A percentile compares a stretch with the other conserved stretches of the same genome.
These are phyloP conservation scores for Ceratosolen fusciceps DNA, from an alignment of 1,140 invertebrate genomes.

Conservation along the genomic window DNA sequence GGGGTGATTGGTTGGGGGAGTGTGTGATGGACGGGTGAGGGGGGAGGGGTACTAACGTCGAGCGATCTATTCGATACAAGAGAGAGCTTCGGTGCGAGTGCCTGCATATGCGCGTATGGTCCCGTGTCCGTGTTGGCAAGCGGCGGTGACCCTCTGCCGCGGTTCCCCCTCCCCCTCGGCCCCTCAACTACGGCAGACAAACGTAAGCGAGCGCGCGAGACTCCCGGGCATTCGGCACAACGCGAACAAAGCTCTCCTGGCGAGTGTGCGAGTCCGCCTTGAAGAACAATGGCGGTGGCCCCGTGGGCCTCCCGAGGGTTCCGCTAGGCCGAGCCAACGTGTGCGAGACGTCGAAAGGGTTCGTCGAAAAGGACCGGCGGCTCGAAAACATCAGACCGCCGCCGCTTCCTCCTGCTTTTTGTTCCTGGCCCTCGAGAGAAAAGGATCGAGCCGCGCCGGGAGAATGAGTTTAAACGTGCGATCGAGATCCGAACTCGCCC, in stretches of 20 bases:
- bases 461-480: constrained; percentile 27
- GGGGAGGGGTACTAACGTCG: not conserved
- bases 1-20: too few species aligned
- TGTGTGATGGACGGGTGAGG: too few species aligned
- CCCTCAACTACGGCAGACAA: too few species aligned
- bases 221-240: constrained; percentile 54
- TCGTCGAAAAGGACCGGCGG: constrained; percentile 36
- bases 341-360: constrained; percentile 17
- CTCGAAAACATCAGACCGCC: constrained; percentile 60
- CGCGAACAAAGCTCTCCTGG: constrained; percentile 52
- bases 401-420: constrained; percentile 49
- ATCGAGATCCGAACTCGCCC: not conserved
- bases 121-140: not conserved
- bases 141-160: not conserved
- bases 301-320: constrained; percentile 28
- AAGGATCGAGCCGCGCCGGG: not conserved
- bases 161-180: too few species aligned
- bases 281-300: constrained; percentile 58
- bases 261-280: constrained; percentile 51
- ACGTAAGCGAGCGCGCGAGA: not conserved
- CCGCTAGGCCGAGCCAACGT: not conserved
- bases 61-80: constrained; percentile 8
- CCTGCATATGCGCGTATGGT: not conserved
- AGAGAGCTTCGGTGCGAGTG: not conserved
- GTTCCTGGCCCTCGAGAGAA: constrained; percentile 1